A percentile compares a stretch with the other conserved stretches of the same genome.
Evolutionary conservation across 2,113 vertebrate species (phyloP).

Genomic region (Donacobius atricapilla): DNA sequence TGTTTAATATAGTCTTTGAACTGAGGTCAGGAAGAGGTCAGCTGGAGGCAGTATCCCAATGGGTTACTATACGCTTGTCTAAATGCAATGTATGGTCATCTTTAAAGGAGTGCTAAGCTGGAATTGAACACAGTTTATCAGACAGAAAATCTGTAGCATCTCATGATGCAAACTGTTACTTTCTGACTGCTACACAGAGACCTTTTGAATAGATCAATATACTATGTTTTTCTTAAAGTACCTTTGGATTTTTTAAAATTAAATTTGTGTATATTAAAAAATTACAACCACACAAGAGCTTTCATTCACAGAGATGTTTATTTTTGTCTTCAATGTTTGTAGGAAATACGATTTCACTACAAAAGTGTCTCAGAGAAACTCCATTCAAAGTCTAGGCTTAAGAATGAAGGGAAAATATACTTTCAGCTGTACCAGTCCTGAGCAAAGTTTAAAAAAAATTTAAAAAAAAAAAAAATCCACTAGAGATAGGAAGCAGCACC

Average conservation of each 20-base stretch:
- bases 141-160: not conserved
- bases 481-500: conserved; percentile 61
- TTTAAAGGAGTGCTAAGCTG: not conserved
- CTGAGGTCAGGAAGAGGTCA: not conserved
- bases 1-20: not conserved
- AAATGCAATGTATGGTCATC: not conserved
- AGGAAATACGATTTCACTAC: conserved; percentile 65
- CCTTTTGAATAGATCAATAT: not conserved
- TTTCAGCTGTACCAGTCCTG: conserved; percentile 69
- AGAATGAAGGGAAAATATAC: conserved; percentile 65
- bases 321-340: conserved; percentile 57
- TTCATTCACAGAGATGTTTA: conserved; percentile 60
- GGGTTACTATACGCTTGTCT: not conserved
- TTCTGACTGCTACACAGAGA: not conserved
- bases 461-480: not conserved
- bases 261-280: not conserved
- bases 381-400: conserved; percentile 66
- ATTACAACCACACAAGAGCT: conserved; percentile 41
- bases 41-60: not conserved
- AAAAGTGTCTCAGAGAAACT: conserved; percentile 69
- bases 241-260: not conserved
- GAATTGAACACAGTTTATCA: not conserved
- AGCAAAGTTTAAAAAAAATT: conserved; percentile 52
- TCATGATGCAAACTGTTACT: not conserved
- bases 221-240: not conserved